Base-by-base conservation (phyloP, 2,888 invertebrate genomes). In the Atrina japonica region DNA sequence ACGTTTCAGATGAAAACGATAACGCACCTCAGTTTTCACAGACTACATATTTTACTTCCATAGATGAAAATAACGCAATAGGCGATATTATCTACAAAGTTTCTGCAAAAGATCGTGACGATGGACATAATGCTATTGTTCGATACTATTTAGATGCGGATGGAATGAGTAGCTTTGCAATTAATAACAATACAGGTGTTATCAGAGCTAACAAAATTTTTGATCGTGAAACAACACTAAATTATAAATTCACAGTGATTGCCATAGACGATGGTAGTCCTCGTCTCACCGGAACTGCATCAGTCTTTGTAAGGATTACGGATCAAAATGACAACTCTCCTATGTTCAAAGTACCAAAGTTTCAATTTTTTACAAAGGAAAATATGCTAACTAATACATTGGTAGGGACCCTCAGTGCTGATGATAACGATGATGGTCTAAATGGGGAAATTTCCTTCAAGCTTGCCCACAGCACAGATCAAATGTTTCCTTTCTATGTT, bases 1-100 rank as follows among this genome's bases (percentile, higher is more conserved):
- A 69, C 16, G 95, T 98, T 0, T 91, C 93, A 55, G 98, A 98
- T 87, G 93, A 96, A 1, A 98, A 98, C 86, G 98, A 98, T 86
- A 97, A 97, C 90, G 92, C 96, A 0, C 98, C 98, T 0, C 92
- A 92, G 83, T 98, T 98, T 88, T 55, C 64, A 16, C 91, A 93
- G 0, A 94, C 94, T 47, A 59, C 65, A 5, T 85, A 85, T 69
- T 63, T 76, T 18, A 73, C 82, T 2, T 72, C 63, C 6, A 59
- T 86, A 9, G 66, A 75, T 18, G 86, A 86, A 71, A 83, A 82
- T 59, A 84, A 82, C 58, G 60, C 75, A 18, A 60, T 73, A 7
- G 78, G 83, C 14, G 77, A 77, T 30, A 75, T 81, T 9, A 56
- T 85, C 6, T 66, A 78, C 6, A 77, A 83, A 53, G 83, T 86